phyloP scores from a whole-genome alignment of 2,113 vertebrate species.

The Probosciger aterrimus region DNA sequence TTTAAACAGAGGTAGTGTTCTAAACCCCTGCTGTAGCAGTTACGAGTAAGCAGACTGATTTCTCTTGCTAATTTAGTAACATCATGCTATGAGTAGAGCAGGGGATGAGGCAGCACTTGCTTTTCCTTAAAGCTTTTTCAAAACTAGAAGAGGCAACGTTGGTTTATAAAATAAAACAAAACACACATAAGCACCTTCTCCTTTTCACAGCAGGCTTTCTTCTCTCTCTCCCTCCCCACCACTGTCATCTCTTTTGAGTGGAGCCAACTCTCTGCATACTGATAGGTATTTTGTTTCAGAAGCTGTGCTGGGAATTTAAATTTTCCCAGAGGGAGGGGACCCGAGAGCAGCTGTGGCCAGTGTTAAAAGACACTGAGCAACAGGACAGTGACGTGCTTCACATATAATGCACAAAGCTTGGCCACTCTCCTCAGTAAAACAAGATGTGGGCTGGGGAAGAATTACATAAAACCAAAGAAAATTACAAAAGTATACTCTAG shows the following conservation, averaged over 20 bases:
- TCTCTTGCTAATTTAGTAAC: background rate
- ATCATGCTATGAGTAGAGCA: rapidly evolving
- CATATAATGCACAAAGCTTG: rapidly evolving
- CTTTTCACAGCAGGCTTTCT: background rate
- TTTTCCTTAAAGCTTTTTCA: background rate
- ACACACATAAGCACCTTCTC: background rate
- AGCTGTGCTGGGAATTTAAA: background rate
- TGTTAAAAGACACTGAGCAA: background rate
- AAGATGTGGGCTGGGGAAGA: background rate
- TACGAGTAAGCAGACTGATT: background rate
- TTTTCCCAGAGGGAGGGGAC: background rate
- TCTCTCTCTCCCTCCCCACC: background rate
- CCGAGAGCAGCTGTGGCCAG: background rate
- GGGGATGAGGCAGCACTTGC: rapidly evolving
- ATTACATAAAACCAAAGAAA: background rate
- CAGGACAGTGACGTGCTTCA: background rate
- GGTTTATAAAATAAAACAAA: background rate
- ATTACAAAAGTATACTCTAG: background rate
- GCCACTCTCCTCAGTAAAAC: background rate
- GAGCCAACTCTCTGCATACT: background rate
- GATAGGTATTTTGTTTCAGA: background rate
- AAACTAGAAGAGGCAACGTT: background rate
- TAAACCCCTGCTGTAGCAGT: background rate
- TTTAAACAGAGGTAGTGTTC: background rate
- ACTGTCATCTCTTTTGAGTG: background rate